Evolutionary conservation across 2,113 vertebrate genomes (phyloP).

Genomic region (Lota lota): DNA sequence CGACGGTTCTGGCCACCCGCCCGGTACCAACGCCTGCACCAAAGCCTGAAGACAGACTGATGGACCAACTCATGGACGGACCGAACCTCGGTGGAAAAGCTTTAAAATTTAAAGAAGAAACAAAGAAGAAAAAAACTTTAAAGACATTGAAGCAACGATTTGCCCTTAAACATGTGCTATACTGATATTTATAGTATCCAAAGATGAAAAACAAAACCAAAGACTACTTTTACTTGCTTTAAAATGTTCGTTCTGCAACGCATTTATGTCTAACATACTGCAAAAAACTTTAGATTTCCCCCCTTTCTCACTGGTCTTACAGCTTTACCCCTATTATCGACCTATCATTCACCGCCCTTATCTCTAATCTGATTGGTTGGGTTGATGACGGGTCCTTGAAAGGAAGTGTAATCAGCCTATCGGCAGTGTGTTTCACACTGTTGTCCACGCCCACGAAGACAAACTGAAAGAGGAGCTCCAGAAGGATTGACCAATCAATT

Average conservation of each 20-base stretch:
- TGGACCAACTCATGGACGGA: conserved; percentile 76
- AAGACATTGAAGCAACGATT: conserved; percentile 91
- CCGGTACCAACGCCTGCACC: conserved; percentile 92
- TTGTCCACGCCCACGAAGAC: conserved; percentile 57
- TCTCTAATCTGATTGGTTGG: conserved; percentile 77
- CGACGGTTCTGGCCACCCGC: conserved; percentile 85
- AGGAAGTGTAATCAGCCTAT: conserved; percentile 74
- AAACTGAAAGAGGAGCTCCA: conserved; percentile 75
- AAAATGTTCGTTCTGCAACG: conserved; percentile 86
- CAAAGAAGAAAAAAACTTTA: conserved; percentile 69
- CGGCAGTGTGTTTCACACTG: conserved; percentile 72
- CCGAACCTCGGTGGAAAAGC: conserved; percentile 84
- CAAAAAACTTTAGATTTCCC: conserved; percentile 74
- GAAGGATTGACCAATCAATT: conserved; percentile 79
- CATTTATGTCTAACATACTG: conserved; percentile 82
- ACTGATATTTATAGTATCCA: conserved; percentile 98
- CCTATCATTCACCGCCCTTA: conserved; percentile 65
- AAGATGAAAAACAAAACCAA: conserved; percentile 99
- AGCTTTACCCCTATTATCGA: conserved; percentile 70
- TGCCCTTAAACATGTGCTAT: conserved; percentile 94
- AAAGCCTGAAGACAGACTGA: conserved; percentile 92
- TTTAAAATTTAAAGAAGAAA: conserved; percentile 81
- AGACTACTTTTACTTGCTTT: conserved; percentile 94
- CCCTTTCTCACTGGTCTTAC: conserved; percentile 75
- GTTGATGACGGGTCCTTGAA: conserved; percentile 75